These are phyloP conservation scores for Ginglymostoma cirratum DNA, from an alignment of 2,113 vertebrate species.

Conservation along the genomic window DNA sequence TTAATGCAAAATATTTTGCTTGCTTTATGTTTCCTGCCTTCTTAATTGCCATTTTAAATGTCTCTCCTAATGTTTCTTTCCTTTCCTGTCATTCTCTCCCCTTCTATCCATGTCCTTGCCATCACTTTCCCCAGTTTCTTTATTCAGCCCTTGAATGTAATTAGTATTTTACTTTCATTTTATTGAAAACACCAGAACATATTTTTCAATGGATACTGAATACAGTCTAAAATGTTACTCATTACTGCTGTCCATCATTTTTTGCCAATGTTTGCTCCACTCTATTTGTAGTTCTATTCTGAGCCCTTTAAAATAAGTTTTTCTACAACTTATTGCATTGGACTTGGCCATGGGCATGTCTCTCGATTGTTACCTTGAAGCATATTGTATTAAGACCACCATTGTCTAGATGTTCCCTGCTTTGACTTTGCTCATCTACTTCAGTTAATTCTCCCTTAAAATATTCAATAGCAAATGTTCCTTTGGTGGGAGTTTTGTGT, in stretches of 20 bases:
- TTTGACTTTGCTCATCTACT: background rate
- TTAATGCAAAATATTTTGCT: background rate
- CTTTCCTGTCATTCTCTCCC: too few species aligned
- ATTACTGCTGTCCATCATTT: background rate
- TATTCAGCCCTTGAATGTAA: background rate
- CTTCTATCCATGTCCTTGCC: background rate
- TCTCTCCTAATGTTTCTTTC: too few species aligned
- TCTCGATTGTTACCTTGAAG: too few species aligned
- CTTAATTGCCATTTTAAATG: too few species aligned
- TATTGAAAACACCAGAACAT: background rate
- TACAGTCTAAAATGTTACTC: background rate
- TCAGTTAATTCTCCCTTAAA: background rate
- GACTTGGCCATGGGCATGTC: too few species aligned
- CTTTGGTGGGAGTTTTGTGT: background rate
- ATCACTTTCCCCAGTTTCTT: background rate
- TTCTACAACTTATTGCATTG: too few species aligned
- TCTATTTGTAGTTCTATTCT: background rate
- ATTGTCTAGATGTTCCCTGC: background rate
- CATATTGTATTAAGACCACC: too few species aligned
- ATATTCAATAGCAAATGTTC: background rate
- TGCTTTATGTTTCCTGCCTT: background rate
- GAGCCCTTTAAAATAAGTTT: background rate
- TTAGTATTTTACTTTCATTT: background rate
- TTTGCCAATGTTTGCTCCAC: background rate
- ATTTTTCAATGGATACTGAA: background rate